Evolutionary conservation across 2,888 invertebrate genomes (phyloP).

Genomic region (Lycaena phlaeas): DNA sequence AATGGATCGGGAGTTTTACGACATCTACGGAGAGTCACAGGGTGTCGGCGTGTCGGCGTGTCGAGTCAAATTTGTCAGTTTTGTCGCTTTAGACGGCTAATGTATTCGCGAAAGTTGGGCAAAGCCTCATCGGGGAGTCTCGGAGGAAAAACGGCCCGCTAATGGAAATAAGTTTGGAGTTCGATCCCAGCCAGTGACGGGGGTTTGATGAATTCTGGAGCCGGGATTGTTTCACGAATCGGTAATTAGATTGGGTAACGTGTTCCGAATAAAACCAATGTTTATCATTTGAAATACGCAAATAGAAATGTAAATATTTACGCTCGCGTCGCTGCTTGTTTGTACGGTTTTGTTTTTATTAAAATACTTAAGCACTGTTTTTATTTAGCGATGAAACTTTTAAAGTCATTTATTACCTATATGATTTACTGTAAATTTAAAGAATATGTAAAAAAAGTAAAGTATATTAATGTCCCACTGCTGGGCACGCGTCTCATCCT

Average conservation of each 20-base stretch:
- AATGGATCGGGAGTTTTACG: not conserved
- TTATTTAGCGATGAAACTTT: no score
- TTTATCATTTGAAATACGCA: conserved; percentile 12
- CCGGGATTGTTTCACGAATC: conserved; percentile 13
- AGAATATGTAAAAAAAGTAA: no score
- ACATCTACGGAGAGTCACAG: not conserved
- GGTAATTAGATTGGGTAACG: conserved; percentile 16
- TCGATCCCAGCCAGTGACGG: conserved; percentile 35
- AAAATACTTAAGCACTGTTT: no score
- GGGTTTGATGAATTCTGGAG: conserved; percentile 15
- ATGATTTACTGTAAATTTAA: no score
- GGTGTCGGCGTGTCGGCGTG: conserved; percentile 26
- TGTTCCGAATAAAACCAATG: conserved; percentile 13
- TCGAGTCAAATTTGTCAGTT: conserved; percentile 56
- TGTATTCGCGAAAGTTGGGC: conserved; percentile 55
- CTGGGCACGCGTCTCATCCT: no score
- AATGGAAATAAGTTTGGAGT: conserved; percentile 54
- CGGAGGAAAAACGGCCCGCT: conserved; percentile 44
- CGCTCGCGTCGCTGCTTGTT: no score
- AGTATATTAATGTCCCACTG: no score
- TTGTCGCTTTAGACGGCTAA: conserved; percentile 49
- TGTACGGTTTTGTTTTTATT: no score
- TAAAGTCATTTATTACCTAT: no score
- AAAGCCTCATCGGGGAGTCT: conserved; percentile 21
- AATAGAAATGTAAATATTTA: no score